Percentiles rank a stretch among this genome's conserved stretches.
These are phyloP conservation scores for Thaleichthys pacificus DNA, from an alignment of 2,797 vertebrate species.

Conservation along the genomic window DNA sequence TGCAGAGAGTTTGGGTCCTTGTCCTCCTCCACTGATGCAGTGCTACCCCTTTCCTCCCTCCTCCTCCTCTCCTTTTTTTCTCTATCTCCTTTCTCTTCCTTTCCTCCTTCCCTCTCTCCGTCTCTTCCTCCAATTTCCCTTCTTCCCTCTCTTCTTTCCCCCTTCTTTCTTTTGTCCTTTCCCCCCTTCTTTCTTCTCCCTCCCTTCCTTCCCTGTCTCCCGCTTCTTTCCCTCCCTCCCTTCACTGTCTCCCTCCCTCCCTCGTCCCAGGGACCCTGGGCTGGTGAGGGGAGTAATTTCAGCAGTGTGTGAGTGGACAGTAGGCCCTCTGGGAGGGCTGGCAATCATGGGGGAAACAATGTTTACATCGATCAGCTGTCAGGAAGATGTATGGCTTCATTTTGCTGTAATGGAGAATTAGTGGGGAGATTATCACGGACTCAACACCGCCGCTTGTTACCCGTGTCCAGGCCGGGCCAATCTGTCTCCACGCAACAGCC, in stretches of 20 bases:
- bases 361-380: conserved; percentile 99
- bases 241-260: no score
- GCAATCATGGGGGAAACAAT: conserved; percentile 99
- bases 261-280: conserved; percentile 72
- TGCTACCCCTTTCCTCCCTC: neutral
- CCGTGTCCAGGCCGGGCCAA: conserved; percentile 98
- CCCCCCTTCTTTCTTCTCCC: neutral
- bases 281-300: conserved; percentile 91
- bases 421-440: conserved; percentile 99
- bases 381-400: conserved; percentile 99
- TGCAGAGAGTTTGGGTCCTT: conserved; percentile 70
- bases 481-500: conserved; percentile 98
- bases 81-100: no score
- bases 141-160: conserved; percentile 34
- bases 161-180: conserved; percentile 4
- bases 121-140: no score
- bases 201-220: conserved; percentile 53
- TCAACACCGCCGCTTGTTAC: conserved; percentile 99
- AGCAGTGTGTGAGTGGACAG: conserved; percentile 97
- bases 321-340: conserved; percentile 98
- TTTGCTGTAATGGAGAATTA: conserved; percentile 99
- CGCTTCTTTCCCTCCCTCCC: conserved; percentile 19
- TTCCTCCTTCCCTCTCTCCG: no score
- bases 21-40: neutral
- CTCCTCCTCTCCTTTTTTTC: no score